phyloP scores from a whole-genome alignment of 1,140 invertebrate species.

The Luehdorfia chinensis region DNA sequence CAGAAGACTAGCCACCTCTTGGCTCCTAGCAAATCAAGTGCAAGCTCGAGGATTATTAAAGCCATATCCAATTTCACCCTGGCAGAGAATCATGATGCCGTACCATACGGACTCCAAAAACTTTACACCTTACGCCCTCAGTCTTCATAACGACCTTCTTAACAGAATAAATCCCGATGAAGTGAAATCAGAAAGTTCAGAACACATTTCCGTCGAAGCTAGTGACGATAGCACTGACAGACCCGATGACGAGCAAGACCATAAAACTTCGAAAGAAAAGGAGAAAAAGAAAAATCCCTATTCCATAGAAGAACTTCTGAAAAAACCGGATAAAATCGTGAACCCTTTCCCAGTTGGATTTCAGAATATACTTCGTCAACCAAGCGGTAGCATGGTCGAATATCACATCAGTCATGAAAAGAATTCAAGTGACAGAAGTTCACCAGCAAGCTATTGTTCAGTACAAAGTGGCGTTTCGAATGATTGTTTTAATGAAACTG shows the following conservation, averaged over 20 bases:
- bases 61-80: conserved; percentile 69
- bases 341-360: conserved; percentile 49
- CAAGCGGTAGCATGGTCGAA: conserved; percentile 64
- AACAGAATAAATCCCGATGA: conserved; percentile 61
- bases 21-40: conserved; percentile 76
- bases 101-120: conserved; percentile 66
- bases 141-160: conserved; percentile 51
- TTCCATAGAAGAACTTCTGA: conserved; percentile 90
- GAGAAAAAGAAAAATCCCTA: conserved; percentile 88
- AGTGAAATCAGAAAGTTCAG: conserved; percentile 65
- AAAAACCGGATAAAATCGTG: conserved; percentile 83
- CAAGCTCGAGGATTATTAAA: conserved; percentile 64
- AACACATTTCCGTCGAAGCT: conserved; percentile 75
- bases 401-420: conserved; percentile 49
- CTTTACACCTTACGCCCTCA: conserved; percentile 58
- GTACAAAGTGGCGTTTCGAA: conserved; percentile 60
- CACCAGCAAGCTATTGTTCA: conserved; percentile 66
- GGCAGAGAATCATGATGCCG: conserved; percentile 77
- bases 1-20: conserved; percentile 77
- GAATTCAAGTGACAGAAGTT: conserved; percentile 55
- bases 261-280: conserved; percentile 48
- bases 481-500: conserved; percentile 55
- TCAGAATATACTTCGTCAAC: conserved; percentile 61
- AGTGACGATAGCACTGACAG: conserved; percentile 81
- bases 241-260: conserved; percentile 78